A percentile compares a stretch with the other conserved stretches of the same genome.
Conservation (phyloP, 2,797 vertebrate species). For the Phoeniculus purpureus region DNA sequence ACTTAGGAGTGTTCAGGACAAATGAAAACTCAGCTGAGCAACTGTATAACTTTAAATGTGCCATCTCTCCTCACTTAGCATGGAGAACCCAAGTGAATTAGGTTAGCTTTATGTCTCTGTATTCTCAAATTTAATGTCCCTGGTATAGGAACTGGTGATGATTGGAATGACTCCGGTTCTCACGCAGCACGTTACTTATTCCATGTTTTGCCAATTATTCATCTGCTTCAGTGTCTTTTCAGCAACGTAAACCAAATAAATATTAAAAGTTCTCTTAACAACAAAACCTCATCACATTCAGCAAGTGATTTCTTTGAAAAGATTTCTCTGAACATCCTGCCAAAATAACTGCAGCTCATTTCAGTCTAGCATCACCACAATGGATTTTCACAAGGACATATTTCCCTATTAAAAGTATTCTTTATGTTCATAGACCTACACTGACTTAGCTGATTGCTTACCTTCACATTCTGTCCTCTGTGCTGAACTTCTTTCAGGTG, state of each 20-base stretch:
- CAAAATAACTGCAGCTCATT: conserved; percentile 59
- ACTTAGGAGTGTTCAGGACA: background rate
- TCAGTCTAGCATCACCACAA: conserved; percentile 36
- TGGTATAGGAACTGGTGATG: background rate
- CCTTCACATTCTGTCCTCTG: background rate
- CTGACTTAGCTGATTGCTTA: background rate
- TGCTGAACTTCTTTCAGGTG: background rate
- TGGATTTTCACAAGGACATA: background rate
- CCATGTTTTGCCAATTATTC: conserved; percentile 50
- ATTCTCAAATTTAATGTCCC: background rate
- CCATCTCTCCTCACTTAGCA: background rate
- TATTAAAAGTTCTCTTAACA: conserved; percentile 30
- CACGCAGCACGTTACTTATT: conserved; percentile 42
- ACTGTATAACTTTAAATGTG: background rate
- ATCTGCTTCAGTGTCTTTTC: conserved; percentile 33
- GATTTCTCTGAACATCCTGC: conserved; percentile 45
- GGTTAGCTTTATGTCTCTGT: conserved; percentile 5
- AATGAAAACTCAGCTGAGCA: background rate
- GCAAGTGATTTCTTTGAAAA: conserved; percentile 61
- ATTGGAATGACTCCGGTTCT: conserved; percentile 35
- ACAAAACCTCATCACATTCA: conserved; percentile 39
- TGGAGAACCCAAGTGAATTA: background rate
- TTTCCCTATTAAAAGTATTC: conserved; percentile 9
- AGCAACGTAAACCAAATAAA: background rate
- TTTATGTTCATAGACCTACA: background rate